These are phyloP conservation scores for Metridium senile DNA, from an alignment of 92 coral and sea anemone species.

Conservation along the genomic window DNA sequence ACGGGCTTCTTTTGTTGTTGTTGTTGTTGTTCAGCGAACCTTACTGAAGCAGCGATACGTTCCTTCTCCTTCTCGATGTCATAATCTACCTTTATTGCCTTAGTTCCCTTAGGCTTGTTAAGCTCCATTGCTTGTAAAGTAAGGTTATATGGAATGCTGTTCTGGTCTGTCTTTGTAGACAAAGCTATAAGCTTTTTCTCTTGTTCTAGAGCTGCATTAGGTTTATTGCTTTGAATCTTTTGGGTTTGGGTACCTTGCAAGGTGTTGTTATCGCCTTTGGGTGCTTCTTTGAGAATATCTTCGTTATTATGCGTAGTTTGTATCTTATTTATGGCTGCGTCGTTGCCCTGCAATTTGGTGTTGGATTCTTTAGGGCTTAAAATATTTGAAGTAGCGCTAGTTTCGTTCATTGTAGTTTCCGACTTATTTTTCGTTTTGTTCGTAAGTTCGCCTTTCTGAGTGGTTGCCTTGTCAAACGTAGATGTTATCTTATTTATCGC, in stretches of 20 bases:
- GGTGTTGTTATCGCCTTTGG: background rate
- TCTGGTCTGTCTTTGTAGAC: background rate
- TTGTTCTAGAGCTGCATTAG: background rate
- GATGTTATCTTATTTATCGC: too few relatives aligned
- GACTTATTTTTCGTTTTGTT: too few relatives aligned
- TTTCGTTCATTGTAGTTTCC: too few relatives aligned
- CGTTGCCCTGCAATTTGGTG: too few relatives aligned
- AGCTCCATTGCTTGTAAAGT: too few relatives aligned
- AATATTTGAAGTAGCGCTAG: too few relatives aligned
- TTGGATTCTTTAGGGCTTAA: too few relatives aligned
- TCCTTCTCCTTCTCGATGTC: conserved; percentile 23
- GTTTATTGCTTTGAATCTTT: background rate
- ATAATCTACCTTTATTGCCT: conserved; percentile 1
- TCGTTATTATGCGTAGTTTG: background rate
- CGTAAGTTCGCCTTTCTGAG: too few relatives aligned
- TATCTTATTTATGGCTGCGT: too few relatives aligned
- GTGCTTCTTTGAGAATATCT: background rate
- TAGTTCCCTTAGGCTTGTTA: background rate
- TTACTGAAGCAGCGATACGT: conserved; percentile 17
- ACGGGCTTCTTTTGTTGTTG: background rate
- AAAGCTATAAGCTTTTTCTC: conserved; percentile 9
- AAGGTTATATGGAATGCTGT: background rate
- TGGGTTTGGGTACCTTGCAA: too few relatives aligned
- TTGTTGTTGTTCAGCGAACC: background rate
- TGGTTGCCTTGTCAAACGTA: too few relatives aligned